phyloP scores from a whole-genome alignment of 2,888 invertebrate genomes.

The Timandra comae region DNA sequence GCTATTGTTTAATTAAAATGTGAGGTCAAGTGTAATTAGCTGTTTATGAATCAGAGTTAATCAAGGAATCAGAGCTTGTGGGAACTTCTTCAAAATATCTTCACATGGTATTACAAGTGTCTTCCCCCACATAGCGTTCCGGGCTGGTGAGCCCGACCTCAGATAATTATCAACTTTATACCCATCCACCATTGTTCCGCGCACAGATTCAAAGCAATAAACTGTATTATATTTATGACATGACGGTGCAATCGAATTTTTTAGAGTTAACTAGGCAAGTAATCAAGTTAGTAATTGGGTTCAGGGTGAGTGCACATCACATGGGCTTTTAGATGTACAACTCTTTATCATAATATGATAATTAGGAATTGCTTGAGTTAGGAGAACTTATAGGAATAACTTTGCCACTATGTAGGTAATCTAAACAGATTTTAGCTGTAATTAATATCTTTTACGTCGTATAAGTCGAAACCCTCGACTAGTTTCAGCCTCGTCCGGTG shows the following conservation, averaged over 20 bases:
- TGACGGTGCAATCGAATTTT: constrained; percentile 9
- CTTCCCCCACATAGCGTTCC: constrained; percentile 69
- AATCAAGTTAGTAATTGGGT: no score
- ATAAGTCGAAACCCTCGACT: no score
- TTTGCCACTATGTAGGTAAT: no score
- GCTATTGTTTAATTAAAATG: constrained; percentile 54
- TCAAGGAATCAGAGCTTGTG: constrained; percentile 68
- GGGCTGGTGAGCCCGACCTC: constrained; percentile 61
- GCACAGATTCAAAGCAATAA: constrained; percentile 56
- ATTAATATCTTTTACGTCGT: no score
- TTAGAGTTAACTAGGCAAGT: no score
- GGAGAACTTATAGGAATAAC: no score
- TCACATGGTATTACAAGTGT: constrained; percentile 69
- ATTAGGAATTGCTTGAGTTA: no score
- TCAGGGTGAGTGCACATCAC: no score
- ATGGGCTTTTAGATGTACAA: no score
- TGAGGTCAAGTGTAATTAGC: constrained; percentile 65
- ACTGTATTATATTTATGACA: constrained; percentile 48
- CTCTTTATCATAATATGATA: no score
- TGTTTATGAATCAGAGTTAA: constrained; percentile 69
- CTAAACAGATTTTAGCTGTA: no score
- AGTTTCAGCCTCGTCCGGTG: no score
- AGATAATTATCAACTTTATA: constrained; percentile 70
- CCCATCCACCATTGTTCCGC: constrained; percentile 61
- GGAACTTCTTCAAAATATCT: constrained; percentile 73